These are phyloP conservation scores for Lasioglossum lativentre DNA, from an alignment of 2,888 invertebrate genomes.

Conservation along the genomic window DNA sequence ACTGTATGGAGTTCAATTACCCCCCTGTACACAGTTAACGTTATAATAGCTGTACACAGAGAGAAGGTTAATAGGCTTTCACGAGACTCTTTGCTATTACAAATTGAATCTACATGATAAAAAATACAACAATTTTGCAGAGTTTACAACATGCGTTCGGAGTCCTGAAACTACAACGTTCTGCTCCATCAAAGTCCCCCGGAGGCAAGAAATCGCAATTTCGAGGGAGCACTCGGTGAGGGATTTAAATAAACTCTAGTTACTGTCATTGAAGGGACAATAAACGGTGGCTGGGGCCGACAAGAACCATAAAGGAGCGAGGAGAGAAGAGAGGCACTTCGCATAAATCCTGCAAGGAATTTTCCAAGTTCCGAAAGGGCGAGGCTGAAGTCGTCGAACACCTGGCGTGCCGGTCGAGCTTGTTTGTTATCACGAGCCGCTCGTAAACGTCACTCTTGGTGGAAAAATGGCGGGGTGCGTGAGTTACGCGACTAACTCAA, in stretches of 20 bases:
- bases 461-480: conserved; percentile 42
- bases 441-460: conserved; percentile 54
- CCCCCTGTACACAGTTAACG: too few species aligned
- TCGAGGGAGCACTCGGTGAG: neutral
- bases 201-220: neutral
- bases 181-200: neutral
- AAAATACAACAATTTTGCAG: neutral
- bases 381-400: conserved; percentile 13
- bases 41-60: too few species aligned
- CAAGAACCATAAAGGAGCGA: neutral
- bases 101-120: too few species aligned
- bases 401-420: conserved; percentile 2
- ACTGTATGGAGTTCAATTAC: too few species aligned
- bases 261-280: neutral
- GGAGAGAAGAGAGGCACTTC: neutral
- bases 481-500: conserved; percentile 41
- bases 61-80: too few species aligned
- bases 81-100: too few species aligned
- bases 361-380: conserved; percentile 22
- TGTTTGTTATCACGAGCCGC: conserved; percentile 56
- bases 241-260: neutral
- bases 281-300: neutral
- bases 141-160: neutral
- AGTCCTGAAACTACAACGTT: neutral
- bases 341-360: conserved; percentile 1